Evolutionary conservation across 2,888 invertebrate species (phyloP).

Genomic region (Tetanocera ferruginea): DNA sequence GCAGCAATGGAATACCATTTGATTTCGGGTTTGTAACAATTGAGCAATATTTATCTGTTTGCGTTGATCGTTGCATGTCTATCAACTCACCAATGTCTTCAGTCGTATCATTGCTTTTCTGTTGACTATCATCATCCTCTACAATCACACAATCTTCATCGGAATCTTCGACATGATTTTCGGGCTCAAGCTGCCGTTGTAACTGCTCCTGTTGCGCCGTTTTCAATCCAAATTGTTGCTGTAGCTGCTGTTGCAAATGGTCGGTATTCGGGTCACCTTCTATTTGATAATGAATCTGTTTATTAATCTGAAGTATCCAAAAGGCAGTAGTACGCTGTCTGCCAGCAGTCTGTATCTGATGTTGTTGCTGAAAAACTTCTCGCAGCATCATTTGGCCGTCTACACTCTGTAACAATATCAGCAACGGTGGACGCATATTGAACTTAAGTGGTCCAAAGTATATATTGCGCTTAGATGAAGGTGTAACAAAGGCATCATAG

Average conservation of each 20-base stretch:
- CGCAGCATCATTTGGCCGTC: conserved; percentile 67
- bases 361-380: conserved; percentile 64
- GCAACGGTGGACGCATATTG: conserved; percentile 56
- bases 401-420: conserved; percentile 65
- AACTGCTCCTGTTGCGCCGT: neutral
- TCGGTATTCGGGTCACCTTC: conserved; percentile 41
- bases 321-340: conserved; percentile 61
- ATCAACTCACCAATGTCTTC: neutral
- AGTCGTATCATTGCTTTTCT: neutral
- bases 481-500: conserved; percentile 65
- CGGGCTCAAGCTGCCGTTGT: neutral
- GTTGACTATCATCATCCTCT: conserved; percentile 49
- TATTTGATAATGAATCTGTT: conserved; percentile 59
- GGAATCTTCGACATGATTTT: conserved; percentile 45
- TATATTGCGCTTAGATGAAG: conserved; percentile 60
- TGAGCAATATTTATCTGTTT: neutral
- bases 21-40: conserved; percentile 22
- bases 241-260: neutral
- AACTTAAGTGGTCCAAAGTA: conserved; percentile 66
- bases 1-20: conserved; percentile 6
- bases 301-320: conserved; percentile 62
- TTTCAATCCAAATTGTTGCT: neutral
- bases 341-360: conserved; percentile 52
- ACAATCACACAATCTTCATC: conserved; percentile 64
- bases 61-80: neutral